Conservation (phyloP, 1,140 invertebrate genomes). For the Drosophila sucinea region DNA sequence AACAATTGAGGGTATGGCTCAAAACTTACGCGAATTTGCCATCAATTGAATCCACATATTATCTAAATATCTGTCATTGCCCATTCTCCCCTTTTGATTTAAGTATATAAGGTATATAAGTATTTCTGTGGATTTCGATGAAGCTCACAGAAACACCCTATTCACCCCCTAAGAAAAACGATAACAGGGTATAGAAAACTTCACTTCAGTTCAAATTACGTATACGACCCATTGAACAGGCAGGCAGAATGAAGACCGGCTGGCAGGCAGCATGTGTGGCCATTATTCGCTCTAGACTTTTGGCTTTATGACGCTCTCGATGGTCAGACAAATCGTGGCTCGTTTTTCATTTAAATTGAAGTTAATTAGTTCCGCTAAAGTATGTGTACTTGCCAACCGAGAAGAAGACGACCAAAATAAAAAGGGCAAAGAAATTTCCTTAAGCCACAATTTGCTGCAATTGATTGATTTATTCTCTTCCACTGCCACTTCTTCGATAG, state of each 20-base stretch:
- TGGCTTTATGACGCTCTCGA: constrained; percentile 77
- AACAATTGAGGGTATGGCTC: too few species aligned
- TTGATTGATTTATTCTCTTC: constrained; percentile 59
- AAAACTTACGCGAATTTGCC: too few species aligned
- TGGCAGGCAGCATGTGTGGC: constrained; percentile 32
- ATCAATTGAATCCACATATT: too few species aligned
- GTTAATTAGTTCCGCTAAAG: constrained; percentile 78
- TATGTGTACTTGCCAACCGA: constrained; percentile 19
- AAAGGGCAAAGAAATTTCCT: constrained; percentile 44
- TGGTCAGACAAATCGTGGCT: constrained; percentile 70
- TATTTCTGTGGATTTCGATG: too few species aligned
- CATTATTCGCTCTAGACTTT: constrained; percentile 65
- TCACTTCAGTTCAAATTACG: constrained; percentile 61
- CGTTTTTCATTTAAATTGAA: constrained; percentile 81
- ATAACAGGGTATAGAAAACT: neutral
- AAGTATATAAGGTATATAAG: too few species aligned
- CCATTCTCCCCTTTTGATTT: too few species aligned
- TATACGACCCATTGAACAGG: constrained; percentile 72
- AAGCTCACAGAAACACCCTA: neutral
- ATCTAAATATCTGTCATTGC: too few species aligned
- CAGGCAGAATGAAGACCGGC: constrained; percentile 9
- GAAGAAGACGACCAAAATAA: constrained; percentile 21
- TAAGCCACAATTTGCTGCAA: constrained; percentile 40
- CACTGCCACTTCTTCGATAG: constrained; percentile 4
- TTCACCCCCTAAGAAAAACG: neutral